Evolutionary conservation across 2,797 vertebrate species (phyloP), one percentile per base, ranked within the genome.

Genomic region (Bradypodion ventrale): DNA sequence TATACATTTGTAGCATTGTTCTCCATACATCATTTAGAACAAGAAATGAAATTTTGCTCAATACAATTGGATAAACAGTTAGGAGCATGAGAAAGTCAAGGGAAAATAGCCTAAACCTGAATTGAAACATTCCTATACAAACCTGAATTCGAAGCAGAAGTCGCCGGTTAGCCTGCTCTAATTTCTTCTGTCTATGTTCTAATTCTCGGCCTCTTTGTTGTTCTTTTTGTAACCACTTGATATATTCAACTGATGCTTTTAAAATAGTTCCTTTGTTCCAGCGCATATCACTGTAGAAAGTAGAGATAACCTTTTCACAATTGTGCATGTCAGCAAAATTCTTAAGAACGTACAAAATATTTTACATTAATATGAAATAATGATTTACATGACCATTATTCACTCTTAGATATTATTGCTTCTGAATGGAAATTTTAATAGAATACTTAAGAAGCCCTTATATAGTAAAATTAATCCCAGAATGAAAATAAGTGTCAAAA

Each of bases 231-330:
- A 99, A 96, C 99, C 99, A 99, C 97, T 97, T 98, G 96, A 99
- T 99, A 97, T 99, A 99, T 97, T 99, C 99, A 95, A 99, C 99
- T 1, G 98, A 99, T 96, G 98, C 99, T 96, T 99, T 99, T 92
- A 99, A 97, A 97, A 99, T 99, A 91, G 98, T 99, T 93, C 99
- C 99, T 98, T 99, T 99, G 98, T 99, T 99, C 99, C 99, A 99
- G 93, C 98, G 98, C 98, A 98, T 99, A 97, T 99, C 99, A 92
- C 99, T 99, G 97, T 90, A 95, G 96, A 96, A 96, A 83, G 94
- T 96, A 95, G 95, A 97, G 96, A 97, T 97, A 97, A 97, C 97
- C 97, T 97, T 97, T 96, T 96, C 96, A 96, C 95, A 95, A 96
- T 96, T 96, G 94, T 96, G 93, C 94, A 91, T 96, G 95, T 97